Conservation (phyloP, 2,888 invertebrate genomes). For the Synergus umbraculus region DNA sequence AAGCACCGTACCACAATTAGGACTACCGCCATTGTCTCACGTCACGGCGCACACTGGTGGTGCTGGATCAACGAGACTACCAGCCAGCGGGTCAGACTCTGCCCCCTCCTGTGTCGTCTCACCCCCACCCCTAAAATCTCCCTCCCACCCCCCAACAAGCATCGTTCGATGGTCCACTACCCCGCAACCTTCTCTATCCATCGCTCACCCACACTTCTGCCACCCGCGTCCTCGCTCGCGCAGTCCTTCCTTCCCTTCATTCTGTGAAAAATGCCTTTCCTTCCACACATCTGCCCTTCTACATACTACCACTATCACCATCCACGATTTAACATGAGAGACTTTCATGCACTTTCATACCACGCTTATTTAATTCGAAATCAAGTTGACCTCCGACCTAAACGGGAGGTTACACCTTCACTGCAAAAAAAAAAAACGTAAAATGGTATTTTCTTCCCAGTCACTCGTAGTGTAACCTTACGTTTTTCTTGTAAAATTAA, state of each 20-base stretch:
- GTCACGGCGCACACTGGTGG: slow-evolving; percentile 64
- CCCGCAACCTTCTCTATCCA: slow-evolving; percentile 24
- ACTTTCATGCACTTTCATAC: not conserved
- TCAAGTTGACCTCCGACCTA: too few relatives aligned
- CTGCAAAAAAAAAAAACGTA: too few relatives aligned
- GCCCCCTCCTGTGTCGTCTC: slow-evolving; percentile 54
- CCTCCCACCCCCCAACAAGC: slow-evolving; percentile 48
- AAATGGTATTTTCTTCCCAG: too few relatives aligned
- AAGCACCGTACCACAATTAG: slow-evolving; percentile 63
- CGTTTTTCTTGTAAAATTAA: too few relatives aligned
- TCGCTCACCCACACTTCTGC: slow-evolving; percentile 13
- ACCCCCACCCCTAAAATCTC: slow-evolving; percentile 50
- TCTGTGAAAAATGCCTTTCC: not conserved
- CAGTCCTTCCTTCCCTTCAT: not conserved
- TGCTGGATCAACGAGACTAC: slow-evolving; percentile 64
- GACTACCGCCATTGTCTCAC: slow-evolving; percentile 68
- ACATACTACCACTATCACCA: not conserved
- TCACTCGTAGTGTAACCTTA: too few relatives aligned
- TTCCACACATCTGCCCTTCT: not conserved
- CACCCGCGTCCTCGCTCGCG: not conserved
- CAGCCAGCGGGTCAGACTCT: slow-evolving; percentile 58
- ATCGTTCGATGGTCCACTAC: slow-evolving; percentile 43
- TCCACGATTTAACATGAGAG: not conserved
- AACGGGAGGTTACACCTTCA: too few relatives aligned
- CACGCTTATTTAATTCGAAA: not conserved